These are phyloP conservation scores for Callinectes sapidus DNA, from an alignment of 2,888 invertebrate genomes.

Conservation along the genomic window DNA sequence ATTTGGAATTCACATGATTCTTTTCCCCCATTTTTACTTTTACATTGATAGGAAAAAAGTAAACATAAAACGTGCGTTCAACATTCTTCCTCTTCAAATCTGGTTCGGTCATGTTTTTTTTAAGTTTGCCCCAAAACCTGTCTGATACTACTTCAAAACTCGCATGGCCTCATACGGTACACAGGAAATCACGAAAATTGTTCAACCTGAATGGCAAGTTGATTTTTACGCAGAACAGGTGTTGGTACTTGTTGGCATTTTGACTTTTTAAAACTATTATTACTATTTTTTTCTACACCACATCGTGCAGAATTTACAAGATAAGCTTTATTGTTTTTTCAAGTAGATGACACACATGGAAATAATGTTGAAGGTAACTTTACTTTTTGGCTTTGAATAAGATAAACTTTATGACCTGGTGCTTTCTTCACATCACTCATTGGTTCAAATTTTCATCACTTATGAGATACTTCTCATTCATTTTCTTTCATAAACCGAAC, in stretches of 20 bases:
- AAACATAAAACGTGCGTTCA: no score
- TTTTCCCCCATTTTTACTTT: no score
- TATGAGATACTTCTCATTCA: no score
- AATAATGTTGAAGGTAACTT: neutral
- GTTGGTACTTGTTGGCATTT: neutral
- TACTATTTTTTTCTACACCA: no score
- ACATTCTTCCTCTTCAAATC: no score
- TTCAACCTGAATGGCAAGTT: neutral
- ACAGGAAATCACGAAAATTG: neutral
- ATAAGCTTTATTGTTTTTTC: neutral
- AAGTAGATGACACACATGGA: neutral
- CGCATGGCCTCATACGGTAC: neutral
- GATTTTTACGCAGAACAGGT: neutral
- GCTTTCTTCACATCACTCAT: neutral
- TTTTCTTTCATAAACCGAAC: no score
- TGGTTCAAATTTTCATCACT: neutral
- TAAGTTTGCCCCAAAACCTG: no score
- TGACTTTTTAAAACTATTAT: no score
- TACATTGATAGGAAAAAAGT: no score
- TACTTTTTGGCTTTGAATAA: neutral
- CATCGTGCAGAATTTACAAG: neutral
- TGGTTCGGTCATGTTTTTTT: no score
- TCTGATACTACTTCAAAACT: neutral
- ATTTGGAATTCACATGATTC: no score
- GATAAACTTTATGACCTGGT: no score